Evolutionary conservation across 2,113 vertebrate species (phyloP).

Genomic region (Bos indicus): DNA sequence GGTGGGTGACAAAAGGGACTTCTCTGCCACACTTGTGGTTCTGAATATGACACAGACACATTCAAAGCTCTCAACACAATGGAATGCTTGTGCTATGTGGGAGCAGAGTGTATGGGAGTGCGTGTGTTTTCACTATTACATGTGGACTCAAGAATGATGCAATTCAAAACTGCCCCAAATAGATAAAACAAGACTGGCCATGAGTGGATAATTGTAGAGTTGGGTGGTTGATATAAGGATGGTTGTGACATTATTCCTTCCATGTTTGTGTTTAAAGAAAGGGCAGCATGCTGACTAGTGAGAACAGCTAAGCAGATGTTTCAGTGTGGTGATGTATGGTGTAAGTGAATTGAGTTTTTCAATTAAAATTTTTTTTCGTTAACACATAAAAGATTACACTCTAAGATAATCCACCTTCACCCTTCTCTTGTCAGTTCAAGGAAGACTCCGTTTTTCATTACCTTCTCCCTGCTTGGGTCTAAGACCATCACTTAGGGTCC

Average conservation of each 20-base stretch:
- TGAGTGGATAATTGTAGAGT: not conserved
- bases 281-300: not conserved
- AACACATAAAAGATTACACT: not conserved
- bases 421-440: not conserved
- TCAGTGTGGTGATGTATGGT: not conserved
- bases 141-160: not conserved
- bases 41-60: not conserved
- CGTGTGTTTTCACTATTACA: not conserved
- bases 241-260: not conserved
- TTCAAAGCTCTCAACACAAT: not conserved
- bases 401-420: not conserved
- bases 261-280: not conserved
- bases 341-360: not conserved
- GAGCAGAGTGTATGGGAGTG: fast-evolving
- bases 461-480: not conserved
- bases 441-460: not conserved
- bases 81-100: not conserved
- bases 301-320: not conserved
- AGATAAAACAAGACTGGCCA: not conserved
- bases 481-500: not conserved
- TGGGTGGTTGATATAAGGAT: not conserved
- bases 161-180: not conserved
- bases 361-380: not conserved
- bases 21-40: not conserved
- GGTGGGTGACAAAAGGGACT: not conserved